Conservation (phyloP, 2,797 vertebrate species). For the Clamator glandarius region DNA sequence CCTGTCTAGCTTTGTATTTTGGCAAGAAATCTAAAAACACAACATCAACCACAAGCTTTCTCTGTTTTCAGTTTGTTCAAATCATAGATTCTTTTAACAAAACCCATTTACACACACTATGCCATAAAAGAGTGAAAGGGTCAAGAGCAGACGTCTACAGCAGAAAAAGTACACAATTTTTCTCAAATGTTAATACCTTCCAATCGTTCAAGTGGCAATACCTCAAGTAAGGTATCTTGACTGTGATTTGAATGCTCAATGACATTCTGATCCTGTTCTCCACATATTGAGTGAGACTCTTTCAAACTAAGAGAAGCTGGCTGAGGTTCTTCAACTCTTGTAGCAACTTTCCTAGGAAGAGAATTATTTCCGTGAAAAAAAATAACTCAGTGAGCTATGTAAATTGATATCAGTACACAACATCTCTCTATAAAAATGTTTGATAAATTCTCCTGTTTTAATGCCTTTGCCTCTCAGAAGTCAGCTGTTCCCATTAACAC, state of each 20-base stretch:
- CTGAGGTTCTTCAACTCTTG: slow-evolving; percentile 76
- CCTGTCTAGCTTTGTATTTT: not conserved
- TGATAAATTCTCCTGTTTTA: not conserved
- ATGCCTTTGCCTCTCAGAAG: not conserved
- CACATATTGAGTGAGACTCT: not conserved
- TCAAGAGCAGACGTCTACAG: not conserved
- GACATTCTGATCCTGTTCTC: not conserved
- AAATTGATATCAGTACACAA: not conserved
- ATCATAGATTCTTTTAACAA: not conserved
- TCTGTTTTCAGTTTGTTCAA: not conserved
- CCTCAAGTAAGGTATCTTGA: not conserved
- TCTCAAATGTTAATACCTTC: slow-evolving; percentile 62
- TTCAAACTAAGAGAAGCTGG: slow-evolving; percentile 72
- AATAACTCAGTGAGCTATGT: not conserved
- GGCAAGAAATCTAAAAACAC: not conserved
- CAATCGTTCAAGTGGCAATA: slow-evolving; percentile 21
- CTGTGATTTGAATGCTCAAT: not conserved
- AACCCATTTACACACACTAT: not conserved
- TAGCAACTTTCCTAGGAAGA: slow-evolving; percentile 53
- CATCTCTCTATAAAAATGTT: fast-evolving
- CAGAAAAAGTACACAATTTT: not conserved
- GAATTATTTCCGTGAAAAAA: not conserved
- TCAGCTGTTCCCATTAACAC: not conserved
- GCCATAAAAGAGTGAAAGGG: not conserved
- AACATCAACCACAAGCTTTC: not conserved